Evolutionary conservation across 2,113 vertebrate genomes (phyloP).

Genomic region (Athene noctua): DNA sequence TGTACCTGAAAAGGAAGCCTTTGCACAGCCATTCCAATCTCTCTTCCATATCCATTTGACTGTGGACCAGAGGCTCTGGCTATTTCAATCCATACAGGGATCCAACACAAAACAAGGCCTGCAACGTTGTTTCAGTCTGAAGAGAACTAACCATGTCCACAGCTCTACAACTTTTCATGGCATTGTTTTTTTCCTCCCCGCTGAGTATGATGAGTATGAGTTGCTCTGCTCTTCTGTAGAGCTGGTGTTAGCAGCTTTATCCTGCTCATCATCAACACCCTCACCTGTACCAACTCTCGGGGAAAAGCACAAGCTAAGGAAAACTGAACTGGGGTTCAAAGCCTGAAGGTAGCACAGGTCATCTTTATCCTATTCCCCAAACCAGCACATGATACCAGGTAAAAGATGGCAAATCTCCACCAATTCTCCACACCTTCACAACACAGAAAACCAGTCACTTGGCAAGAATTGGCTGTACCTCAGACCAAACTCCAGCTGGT

Average conservation of each 20-base stretch:
- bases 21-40: neutral
- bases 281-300: neutral
- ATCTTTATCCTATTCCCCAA: neutral
- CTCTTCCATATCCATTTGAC: neutral
- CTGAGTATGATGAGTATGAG: neutral
- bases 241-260: neutral
- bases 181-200: neutral
- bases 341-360: neutral
- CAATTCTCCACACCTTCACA: neutral
- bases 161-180: neutral
- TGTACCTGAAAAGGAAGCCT: neutral
- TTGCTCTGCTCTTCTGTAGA: neutral
- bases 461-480: neutral
- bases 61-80: neutral
- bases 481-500: neutral
- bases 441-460: neutral
- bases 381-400: neutral
- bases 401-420: neutral
- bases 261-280: neutral
- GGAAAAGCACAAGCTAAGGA: neutral
- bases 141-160: neutral
- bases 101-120: neutral
- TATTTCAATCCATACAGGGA: neutral
- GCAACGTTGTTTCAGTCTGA: neutral
- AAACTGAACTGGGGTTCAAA: neutral